Percentiles rank a stretch among this genome's conserved stretches.
Conservation (phyloP, 2,797 vertebrate genomes). For the Sebastes vulpes region DNA sequence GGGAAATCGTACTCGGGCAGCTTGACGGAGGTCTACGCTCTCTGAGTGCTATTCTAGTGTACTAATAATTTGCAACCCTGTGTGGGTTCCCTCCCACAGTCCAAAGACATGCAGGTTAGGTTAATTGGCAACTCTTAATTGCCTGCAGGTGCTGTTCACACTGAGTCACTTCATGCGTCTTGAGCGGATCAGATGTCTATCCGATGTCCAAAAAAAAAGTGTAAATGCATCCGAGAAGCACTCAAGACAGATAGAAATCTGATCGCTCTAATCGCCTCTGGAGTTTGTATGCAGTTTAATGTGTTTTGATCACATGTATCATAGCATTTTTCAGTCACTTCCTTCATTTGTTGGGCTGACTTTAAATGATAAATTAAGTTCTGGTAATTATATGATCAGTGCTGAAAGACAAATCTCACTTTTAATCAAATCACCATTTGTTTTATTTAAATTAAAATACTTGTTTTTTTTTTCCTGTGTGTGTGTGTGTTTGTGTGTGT, state of each 20-base stretch:
- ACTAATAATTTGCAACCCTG: too few relatives aligned
- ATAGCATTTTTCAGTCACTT: not conserved
- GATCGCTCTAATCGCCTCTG: not conserved
- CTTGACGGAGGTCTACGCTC: rapidly evolving
- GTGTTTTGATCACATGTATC: not conserved
- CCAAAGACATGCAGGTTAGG: too few relatives aligned
- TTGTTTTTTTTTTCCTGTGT: not conserved
- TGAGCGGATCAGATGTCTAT: too few relatives aligned
- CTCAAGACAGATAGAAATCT: not conserved
- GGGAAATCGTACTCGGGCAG: too few relatives aligned
- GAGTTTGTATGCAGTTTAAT: not conserved
- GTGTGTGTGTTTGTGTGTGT: not conserved
- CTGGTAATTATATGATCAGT: not conserved
- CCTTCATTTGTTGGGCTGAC: not conserved
- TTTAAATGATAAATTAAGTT: not conserved
- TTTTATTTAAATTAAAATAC: not conserved
- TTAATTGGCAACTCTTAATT: too few relatives aligned
- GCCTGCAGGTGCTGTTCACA: too few relatives aligned
- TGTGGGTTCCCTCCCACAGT: too few relatives aligned
- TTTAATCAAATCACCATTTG: not conserved
- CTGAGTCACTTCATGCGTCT: too few relatives aligned
- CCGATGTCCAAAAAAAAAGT: not conserved
- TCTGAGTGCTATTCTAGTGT: rapidly evolving
- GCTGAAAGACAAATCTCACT: not conserved
- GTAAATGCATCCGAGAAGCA: not conserved